Base-by-base conservation (phyloP, 2,888 invertebrate genomes). In the Drosophila mulleri region DNA sequence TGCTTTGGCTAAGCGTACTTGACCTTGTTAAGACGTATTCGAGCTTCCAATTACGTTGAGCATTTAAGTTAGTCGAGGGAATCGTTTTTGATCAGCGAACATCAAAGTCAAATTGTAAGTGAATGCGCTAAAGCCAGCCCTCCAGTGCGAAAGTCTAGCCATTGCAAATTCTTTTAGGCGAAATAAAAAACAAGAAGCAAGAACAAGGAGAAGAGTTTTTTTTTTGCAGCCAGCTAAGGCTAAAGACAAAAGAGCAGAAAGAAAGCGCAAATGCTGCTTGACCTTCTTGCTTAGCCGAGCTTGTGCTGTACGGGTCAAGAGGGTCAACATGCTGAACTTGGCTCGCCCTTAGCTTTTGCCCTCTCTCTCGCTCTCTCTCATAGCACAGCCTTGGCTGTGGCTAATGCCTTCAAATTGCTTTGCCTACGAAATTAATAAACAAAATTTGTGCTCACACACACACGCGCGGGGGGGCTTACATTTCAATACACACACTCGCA, bases 61-160 rank as follows among this genome's bases (percentile, higher is more conserved):
- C 59, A 63, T 59, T 62, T 39, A 57, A 62, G 73, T 42, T 67
- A 14, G 56, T 14, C 18, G 44, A 48, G 60, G 45, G 48, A 56
- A 50, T 63, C 63, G 64, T 67, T 70, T 70, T 79, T 62, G 75
- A 79, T 75, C 69, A 79, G 58, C 18, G 61, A 67, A 86, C 83
- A 88, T 83, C 89, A 83, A 83, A 83, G 82, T 47, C 47, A 72
- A 76, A 61, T 72, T 74, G 72, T 83, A 79, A 84, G 82, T 81
- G 88, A 65, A 81, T 87, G 75, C 77, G 79, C 72, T 89, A 60
- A 77, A 81, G 77, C 71, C 78, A 70, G 63, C 35, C 52, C 54
- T 37, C 64, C 18, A 50, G 63, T 61, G 32, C 58, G 48, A 75
- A 70, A 68, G 82, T 83, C 82, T 63, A 71, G 73, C 72, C 79